Percentiles rank a stretch among this genome's conserved stretches.
phyloP scores from a whole-genome alignment of 1,140 invertebrate genomes.

The Phocides pigmalion region DNA sequence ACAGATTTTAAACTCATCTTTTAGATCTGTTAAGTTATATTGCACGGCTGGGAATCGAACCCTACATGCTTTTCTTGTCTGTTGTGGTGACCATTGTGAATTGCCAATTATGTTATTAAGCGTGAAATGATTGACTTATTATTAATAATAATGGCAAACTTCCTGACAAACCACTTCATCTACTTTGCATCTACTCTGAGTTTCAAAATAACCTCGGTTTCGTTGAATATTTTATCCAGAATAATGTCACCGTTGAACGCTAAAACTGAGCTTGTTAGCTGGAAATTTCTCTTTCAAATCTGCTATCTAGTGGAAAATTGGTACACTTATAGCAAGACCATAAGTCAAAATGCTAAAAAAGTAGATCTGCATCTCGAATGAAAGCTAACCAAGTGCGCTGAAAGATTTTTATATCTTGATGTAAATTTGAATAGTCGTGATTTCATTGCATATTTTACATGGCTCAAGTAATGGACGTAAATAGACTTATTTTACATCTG shows the following conservation, averaged over 20 bases:
- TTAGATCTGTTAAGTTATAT: no score
- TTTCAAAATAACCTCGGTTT: constrained; percentile 25
- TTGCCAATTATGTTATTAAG: no score
- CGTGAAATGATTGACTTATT: background rate
- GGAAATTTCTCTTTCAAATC: constrained; percentile 37
- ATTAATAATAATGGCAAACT: background rate
- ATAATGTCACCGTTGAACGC: constrained; percentile 36
- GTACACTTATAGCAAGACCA: constrained; percentile 20
- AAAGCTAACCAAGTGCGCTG: background rate
- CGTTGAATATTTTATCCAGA: constrained; percentile 38
- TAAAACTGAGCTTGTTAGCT: constrained; percentile 42
- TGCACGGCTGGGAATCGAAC: no score
- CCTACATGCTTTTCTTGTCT: no score
- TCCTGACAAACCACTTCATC: constrained; percentile 6
- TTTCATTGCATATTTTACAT: no score
- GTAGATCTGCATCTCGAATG: constrained; percentile 11
- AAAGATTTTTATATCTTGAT: background rate
- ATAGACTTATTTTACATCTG: no score
- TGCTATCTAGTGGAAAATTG: constrained; percentile 38
- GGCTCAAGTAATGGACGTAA: no score
- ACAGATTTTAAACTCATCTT: no score
- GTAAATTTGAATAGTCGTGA: no score
- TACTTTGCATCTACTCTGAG: constrained; percentile 8
- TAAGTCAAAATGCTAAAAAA: constrained; percentile 23
- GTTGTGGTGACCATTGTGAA: no score